These are phyloP conservation scores for Sciurus niger DNA, from an alignment of 2,113 vertebrate genomes.

Conservation along the genomic window DNA sequence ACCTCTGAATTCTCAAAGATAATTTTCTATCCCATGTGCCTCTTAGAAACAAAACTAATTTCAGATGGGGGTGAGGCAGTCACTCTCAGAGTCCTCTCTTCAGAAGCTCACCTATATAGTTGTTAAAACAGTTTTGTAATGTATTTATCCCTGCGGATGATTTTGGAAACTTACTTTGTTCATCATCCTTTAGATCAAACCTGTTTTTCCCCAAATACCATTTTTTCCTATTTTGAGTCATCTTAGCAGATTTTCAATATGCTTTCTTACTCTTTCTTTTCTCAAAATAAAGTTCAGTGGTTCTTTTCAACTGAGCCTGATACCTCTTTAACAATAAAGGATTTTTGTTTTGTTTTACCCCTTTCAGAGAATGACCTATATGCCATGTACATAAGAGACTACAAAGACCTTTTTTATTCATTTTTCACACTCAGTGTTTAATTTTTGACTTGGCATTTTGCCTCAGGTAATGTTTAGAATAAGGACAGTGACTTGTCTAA, in stretches of 20 bases:
- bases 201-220: not conserved
- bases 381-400: not conserved
- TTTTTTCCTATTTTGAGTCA: not conserved
- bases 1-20: conserved; percentile 59
- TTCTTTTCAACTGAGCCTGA: not conserved
- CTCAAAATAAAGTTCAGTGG: not conserved
- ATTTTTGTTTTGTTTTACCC: not conserved
- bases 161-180: conserved; percentile 51
- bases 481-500: not conserved
- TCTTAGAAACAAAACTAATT: conserved; percentile 71
- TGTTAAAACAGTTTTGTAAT: conserved; percentile 71
- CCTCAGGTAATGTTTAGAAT: conserved; percentile 38
- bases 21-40: conserved; percentile 14
- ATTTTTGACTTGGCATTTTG: conserved; percentile 42
- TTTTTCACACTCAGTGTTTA: not conserved
- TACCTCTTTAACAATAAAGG: not conserved
- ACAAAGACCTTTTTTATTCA: not conserved
- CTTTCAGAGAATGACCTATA: not conserved
- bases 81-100: conserved; percentile 55
- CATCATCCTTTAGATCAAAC: conserved; percentile 57
- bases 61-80: conserved; percentile 58
- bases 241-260: not conserved
- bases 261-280: not conserved
- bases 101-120: conserved; percentile 70
- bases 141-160: conserved; percentile 66